Percentiles rank a stretch among this genome's conserved stretches.
Conservation (phyloP, 2,797 vertebrate species). For the Leptodactylus fallax region DNA sequence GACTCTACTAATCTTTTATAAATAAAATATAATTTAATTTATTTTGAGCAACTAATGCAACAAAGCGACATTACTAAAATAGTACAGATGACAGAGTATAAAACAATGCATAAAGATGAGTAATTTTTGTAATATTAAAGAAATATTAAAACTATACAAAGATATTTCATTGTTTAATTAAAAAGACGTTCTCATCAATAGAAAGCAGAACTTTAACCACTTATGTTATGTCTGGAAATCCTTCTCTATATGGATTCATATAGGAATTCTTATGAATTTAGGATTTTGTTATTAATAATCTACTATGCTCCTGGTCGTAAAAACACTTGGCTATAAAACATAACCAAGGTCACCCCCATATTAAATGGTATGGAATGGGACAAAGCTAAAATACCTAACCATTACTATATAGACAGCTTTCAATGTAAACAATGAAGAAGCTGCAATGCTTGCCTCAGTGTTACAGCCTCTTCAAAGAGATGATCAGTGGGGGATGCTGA, state of each 20-base stretch:
- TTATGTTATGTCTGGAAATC: neutral
- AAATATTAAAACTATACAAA: neutral
- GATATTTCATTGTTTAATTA: neutral
- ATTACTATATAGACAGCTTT: too few species aligned
- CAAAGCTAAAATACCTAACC: too few species aligned
- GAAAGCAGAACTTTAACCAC: neutral
- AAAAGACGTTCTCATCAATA: neutral
- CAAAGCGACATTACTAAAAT: neutral
- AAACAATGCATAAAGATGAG: neutral
- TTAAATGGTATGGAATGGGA: too few species aligned
- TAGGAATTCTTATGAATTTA: neutral
- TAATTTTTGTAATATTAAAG: neutral
- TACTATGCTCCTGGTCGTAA: too few species aligned
- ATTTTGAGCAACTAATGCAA: conserved; percentile 3
- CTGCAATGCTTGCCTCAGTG: too few species aligned
- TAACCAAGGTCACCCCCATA: too few species aligned
- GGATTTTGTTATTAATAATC: too few species aligned
- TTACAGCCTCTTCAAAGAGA: too few species aligned
- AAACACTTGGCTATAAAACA: too few species aligned
- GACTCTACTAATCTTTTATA: neutral
- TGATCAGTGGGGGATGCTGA: too few species aligned
- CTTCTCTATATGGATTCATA: neutral
- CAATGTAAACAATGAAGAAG: too few species aligned
- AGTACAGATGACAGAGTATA: neutral
- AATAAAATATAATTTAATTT: conserved; percentile 8